Conservation (phyloP, 2,797 vertebrate species). For the Chaetodon trifasciatus region DNA sequence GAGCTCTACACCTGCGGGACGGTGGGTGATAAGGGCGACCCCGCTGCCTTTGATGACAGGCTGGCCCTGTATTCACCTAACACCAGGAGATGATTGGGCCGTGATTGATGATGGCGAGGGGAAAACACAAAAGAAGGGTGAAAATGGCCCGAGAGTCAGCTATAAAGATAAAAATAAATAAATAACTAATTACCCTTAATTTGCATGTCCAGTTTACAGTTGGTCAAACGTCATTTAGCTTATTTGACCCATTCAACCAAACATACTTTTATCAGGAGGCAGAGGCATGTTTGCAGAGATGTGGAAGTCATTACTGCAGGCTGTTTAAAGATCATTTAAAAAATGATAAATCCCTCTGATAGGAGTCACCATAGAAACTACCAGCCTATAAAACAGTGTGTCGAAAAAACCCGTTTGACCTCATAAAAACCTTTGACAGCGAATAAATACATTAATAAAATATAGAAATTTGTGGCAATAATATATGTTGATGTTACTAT, state of each 20-base stretch:
- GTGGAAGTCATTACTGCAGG: not conserved
- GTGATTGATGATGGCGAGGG: constrained; percentile 64
- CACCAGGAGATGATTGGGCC: constrained; percentile 65
- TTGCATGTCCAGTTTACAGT: not conserved
- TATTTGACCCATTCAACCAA: not conserved
- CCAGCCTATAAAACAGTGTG: not conserved
- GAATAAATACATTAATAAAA: not conserved
- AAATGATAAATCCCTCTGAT: not conserved
- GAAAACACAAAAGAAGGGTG: constrained; percentile 60
- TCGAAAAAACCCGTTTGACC: not conserved
- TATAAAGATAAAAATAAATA: constrained; percentile 40
- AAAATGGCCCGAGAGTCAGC: constrained; percentile 61
- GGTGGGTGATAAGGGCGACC: constrained; percentile 62
- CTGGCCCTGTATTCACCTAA: constrained; percentile 53
- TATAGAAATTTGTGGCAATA: not conserved
- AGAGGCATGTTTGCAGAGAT: not conserved
- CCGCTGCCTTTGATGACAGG: constrained; percentile 52
- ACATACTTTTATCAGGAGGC: not conserved
- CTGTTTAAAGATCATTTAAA: not conserved
- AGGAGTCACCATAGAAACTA: constrained; percentile 5
- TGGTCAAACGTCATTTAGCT: not conserved
- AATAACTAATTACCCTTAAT: constrained; percentile 18
- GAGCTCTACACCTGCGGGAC: constrained; percentile 50
- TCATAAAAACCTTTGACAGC: not conserved
- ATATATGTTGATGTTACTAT: too few species aligned